Evolutionary conservation across 1,140 invertebrate genomes (phyloP).

Genomic region (Battus philenor): DNA sequence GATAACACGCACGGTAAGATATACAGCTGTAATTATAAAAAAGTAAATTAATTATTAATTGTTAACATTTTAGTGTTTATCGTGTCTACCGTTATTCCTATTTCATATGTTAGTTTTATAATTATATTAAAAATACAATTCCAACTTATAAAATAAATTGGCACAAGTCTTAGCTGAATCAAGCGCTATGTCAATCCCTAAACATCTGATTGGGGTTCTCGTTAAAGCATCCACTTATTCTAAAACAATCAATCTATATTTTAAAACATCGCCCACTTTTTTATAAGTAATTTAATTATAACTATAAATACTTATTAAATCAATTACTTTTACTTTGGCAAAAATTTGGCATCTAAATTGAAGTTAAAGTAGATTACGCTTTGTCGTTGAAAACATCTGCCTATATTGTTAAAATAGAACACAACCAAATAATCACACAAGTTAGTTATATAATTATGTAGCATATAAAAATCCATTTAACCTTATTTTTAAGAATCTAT

Average conservation of each 20-base stretch:
- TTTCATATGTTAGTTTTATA: constrained; percentile 11
- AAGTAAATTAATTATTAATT: too few relatives aligned
- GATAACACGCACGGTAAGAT: constrained; percentile 13
- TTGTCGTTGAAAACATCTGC: constrained; percentile 45
- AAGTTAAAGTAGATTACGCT: constrained; percentile 31
- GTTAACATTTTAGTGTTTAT: constrained; percentile 3
- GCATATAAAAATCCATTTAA: constrained; percentile 26
- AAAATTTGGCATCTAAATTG: constrained; percentile 40
- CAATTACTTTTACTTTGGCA: constrained; percentile 34
- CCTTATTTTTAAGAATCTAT: constrained; percentile 22
- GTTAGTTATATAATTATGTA: constrained; percentile 49
- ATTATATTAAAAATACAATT: constrained; percentile 14
- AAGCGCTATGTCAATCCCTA: constrained; percentile 27
- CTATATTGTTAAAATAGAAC: constrained; percentile 63
- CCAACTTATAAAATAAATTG: constrained; percentile 38
- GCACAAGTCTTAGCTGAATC: constrained; percentile 34
- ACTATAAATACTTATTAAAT: constrained; percentile 36
- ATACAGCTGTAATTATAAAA: not conserved
- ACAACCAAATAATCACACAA: constrained; percentile 73
- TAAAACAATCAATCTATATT: constrained; percentile 41
- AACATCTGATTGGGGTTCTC: constrained; percentile 39
- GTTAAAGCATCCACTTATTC: constrained; percentile 47
- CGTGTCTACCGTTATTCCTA: constrained; percentile 14
- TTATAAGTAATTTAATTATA: constrained; percentile 34
- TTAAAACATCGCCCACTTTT: constrained; percentile 28